Conservation (phyloP, 1,140 invertebrate genomes). For the Pseudomyrmex dendroicus region DNA sequence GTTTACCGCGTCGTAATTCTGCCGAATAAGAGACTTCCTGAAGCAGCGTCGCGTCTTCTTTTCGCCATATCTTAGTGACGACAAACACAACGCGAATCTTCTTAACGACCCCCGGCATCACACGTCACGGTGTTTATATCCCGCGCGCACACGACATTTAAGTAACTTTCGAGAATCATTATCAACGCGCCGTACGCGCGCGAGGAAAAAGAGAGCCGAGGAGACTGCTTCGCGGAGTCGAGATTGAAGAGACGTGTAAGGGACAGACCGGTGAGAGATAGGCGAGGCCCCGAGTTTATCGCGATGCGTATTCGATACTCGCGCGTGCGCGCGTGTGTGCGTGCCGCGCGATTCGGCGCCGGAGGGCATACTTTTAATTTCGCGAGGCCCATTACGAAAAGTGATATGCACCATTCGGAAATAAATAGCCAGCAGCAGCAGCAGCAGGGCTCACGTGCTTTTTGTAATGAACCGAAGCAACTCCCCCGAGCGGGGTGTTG, state of each 20-base stretch:
- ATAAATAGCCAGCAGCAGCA: conserved; percentile 74
- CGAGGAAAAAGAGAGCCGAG: not conserved
- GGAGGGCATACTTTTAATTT: conserved; percentile 75
- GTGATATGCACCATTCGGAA: conserved; percentile 76
- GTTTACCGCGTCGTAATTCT: conserved; percentile 23
- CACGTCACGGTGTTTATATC: conserved; percentile 42
- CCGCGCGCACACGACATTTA: conserved; percentile 18
- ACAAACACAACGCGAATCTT: conserved; percentile 14
- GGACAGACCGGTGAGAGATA: not conserved
- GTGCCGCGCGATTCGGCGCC: conserved; percentile 72
- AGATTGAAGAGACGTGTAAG: conserved; percentile 1
- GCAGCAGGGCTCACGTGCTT: conserved; percentile 73
- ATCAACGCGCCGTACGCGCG: conserved; percentile 32
- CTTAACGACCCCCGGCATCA: conserved; percentile 34
- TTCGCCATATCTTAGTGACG: not conserved
- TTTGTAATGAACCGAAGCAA: conserved; percentile 78
- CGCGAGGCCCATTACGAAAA: conserved; percentile 73
- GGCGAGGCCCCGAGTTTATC: conserved; percentile 47
- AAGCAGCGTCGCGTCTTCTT: not conserved
- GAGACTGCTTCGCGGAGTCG: not conserved
- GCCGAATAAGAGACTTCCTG: conserved; percentile 1
- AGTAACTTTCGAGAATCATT: conserved; percentile 56
- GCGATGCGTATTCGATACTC: conserved; percentile 35
- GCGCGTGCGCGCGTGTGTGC: conserved; percentile 65
- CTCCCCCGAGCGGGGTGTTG: conserved; percentile 58